Conservation (phyloP, 2,888 invertebrate genomes). For the Spisula solida region DNA sequence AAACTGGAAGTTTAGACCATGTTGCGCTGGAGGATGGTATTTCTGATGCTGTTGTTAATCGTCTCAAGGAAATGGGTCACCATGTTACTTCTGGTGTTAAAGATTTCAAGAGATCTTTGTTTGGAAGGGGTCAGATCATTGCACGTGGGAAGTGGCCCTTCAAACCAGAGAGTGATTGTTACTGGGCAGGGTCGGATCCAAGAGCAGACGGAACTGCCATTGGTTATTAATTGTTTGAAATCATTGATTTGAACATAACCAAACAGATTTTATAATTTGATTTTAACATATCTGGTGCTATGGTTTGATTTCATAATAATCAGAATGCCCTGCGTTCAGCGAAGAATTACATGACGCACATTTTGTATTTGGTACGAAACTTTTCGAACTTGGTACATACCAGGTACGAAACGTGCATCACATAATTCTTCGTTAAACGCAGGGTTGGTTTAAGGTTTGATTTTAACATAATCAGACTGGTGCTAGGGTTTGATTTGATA, state of each 20-base stretch:
- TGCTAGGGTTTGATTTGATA: neutral
- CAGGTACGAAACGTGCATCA: too few relatives aligned
- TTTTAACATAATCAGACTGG: neutral
- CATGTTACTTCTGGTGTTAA: constrained; percentile 70
- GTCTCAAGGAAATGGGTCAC: constrained; percentile 80
- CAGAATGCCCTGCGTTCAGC: too few relatives aligned
- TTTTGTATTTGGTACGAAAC: too few relatives aligned
- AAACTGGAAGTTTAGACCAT: constrained; percentile 64
- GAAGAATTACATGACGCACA: too few relatives aligned
- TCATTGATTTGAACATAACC: neutral
- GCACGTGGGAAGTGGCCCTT: constrained; percentile 80
- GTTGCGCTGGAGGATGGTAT: constrained; percentile 83
- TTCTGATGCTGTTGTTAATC: constrained; percentile 66
- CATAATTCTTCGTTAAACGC: too few relatives aligned
- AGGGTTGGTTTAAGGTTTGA: neutral
- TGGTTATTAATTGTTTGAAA: constrained; percentile 73
- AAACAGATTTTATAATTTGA: neutral
- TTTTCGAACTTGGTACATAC: too few relatives aligned
- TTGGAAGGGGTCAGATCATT: constrained; percentile 86
- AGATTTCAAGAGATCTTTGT: constrained; percentile 76
- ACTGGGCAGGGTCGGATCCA: constrained; percentile 86
- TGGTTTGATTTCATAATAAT: too few relatives aligned
- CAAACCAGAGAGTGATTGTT: constrained; percentile 62
- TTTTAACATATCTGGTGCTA: too few relatives aligned
- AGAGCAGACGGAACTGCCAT: constrained; percentile 83